Percentiles rank a stretch among this genome's conserved stretches.
These are phyloP conservation scores for Poeciliopsis retropinna DNA, from an alignment of 2,113 vertebrate species.

Conservation along the genomic window DNA sequence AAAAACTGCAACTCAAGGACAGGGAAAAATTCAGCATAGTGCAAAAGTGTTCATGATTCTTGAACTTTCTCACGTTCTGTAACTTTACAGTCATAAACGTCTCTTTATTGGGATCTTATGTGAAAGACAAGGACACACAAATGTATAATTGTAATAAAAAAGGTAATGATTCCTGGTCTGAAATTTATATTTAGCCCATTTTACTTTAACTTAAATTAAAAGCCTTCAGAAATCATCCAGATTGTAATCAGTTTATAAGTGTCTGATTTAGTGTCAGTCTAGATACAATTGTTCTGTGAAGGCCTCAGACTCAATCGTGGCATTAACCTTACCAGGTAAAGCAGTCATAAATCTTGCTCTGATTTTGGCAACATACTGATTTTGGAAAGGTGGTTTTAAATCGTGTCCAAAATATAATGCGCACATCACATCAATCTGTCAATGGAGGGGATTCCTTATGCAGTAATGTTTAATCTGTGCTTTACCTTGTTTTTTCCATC, in stretches of 20 bases:
- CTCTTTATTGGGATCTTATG: not conserved
- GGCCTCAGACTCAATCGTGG: not conserved
- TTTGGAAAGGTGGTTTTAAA: no score
- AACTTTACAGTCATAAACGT: not conserved
- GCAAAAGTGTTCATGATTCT: not conserved
- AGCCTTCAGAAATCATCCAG: not conserved
- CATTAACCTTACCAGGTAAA: no score
- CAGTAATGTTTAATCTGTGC: no score
- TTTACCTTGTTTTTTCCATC: not conserved
- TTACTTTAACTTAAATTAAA: not conserved
- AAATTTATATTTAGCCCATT: not conserved
- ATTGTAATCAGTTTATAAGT: not conserved
- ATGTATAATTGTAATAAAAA: not conserved
- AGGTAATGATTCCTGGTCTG: not conserved
- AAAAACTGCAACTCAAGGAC: not conserved
- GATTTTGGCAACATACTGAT: no score
- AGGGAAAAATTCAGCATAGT: no score
- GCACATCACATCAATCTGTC: no score
- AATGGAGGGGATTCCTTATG: no score
- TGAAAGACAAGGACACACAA: not conserved
- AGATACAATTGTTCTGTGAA: not conserved
- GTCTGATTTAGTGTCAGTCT: not conserved
- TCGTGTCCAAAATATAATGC: no score
- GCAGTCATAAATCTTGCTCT: no score
- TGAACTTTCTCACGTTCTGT: not conserved